Evolutionary conservation across 2,113 vertebrate species (phyloP).

Genomic region (Pithys albifrons): DNA sequence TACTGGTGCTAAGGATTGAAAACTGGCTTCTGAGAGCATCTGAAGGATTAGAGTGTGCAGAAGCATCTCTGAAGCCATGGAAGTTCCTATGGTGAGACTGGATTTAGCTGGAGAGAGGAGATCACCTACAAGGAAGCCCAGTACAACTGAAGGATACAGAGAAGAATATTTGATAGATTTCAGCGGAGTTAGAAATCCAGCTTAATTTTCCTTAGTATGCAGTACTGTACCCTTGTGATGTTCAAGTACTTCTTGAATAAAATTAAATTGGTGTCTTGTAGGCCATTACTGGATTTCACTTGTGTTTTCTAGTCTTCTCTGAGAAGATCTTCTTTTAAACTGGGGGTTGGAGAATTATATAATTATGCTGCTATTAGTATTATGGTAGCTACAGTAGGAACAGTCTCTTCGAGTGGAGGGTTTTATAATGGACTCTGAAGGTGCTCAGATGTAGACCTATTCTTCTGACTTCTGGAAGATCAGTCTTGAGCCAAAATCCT

Average conservation of each 20-base stretch:
- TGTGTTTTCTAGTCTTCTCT: not conserved
- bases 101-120: not conserved
- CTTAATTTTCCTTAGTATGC: not conserved
- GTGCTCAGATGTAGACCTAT: not conserved
- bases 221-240: not conserved
- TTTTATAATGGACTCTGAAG: slow-evolving; percentile 17
- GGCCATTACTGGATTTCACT: slow-evolving; percentile 2
- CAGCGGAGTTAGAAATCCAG: not conserved
- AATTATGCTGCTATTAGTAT: slow-evolving; percentile 35
- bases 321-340: slow-evolving; percentile 28
- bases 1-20: not conserved
- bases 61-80: not conserved
- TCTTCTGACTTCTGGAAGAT: not conserved
- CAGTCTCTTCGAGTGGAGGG: slow-evolving; percentile 2
- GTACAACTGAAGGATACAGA: not conserved
- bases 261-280: not conserved
- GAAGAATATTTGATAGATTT: not conserved
- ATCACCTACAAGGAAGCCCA: not conserved
- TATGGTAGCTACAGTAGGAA: slow-evolving; percentile 1
- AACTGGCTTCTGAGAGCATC: not conserved
- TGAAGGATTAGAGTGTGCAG: not conserved
- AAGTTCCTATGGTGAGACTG: not conserved
- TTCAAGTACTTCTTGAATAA: slow-evolving; percentile 8
- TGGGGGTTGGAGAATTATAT: not conserved
- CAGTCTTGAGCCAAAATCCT: not conserved